Conservation (phyloP, 2,888 invertebrate species). For the Lasioglossum marginatum region DNA sequence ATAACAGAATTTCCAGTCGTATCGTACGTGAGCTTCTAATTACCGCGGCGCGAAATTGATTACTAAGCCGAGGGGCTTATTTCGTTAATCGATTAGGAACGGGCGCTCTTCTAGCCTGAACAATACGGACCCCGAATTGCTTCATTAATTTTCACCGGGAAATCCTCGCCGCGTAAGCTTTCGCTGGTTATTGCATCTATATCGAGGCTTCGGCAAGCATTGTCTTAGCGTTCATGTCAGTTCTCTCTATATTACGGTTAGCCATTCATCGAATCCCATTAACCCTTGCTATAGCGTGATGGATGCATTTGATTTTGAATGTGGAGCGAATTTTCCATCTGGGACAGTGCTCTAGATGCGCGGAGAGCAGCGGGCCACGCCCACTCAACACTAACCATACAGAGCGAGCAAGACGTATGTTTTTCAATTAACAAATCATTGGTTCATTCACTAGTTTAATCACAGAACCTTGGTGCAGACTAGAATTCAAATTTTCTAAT, state of each 20-base stretch:
- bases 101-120: slow-evolving; percentile 27
- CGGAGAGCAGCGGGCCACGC: neutral
- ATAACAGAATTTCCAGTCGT: slow-evolving; percentile 27
- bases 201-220: neutral
- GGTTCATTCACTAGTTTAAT: neutral
- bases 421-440: no score
- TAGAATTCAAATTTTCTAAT: neutral
- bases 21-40: slow-evolving; percentile 44
- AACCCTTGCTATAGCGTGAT: neutral
- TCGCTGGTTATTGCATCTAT: neutral
- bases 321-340: neutral
- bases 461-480: neutral
- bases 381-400: neutral
- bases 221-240: neutral
- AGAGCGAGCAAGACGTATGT: neutral
- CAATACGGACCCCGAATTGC: slow-evolving; percentile 10
- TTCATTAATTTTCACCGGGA: slow-evolving; percentile 41
- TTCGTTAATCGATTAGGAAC: slow-evolving; percentile 56
- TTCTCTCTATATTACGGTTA: neutral
- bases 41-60: slow-evolving; percentile 47
- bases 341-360: neutral
- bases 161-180: neutral
- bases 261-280: neutral
- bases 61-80: slow-evolving; percentile 45
- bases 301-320: neutral